phyloP scores from a whole-genome alignment of 1,140 invertebrate genomes.

The Triops longicaudatus region DNA sequence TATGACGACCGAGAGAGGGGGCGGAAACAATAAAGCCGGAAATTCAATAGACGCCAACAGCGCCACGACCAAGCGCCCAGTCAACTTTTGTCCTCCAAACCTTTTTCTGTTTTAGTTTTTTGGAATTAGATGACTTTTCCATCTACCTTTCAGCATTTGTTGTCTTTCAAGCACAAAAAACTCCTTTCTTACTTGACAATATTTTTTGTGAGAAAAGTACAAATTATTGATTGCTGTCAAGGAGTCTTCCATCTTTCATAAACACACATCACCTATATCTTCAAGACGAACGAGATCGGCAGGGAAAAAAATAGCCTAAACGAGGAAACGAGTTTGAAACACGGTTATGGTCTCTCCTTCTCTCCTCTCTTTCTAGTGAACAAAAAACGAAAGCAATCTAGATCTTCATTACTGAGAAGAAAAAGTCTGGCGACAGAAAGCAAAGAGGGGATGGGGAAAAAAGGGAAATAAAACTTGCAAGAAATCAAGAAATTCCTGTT shows the following conservation, averaged over 20 bases:
- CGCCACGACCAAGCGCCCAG: not conserved
- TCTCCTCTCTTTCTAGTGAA: not conserved
- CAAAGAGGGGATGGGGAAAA: not conserved
- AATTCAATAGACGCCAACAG: conserved; percentile 1
- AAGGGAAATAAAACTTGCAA: not conserved
- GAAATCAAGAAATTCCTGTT: not conserved
- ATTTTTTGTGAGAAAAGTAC: not conserved
- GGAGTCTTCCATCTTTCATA: not conserved
- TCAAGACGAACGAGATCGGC: not conserved
- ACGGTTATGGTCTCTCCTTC: not conserved
- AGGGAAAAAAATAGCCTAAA: not conserved
- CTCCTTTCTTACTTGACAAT: not conserved
- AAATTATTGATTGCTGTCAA: conserved; percentile 5
- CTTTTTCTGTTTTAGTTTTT: not conserved
- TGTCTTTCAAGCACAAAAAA: too few relatives aligned
- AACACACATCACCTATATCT: not conserved
- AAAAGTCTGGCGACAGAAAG: not conserved
- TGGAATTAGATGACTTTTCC: not conserved
- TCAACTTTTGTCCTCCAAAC: not conserved
- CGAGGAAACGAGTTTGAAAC: too few relatives aligned
- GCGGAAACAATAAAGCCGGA: not conserved
- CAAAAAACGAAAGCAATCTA: conserved; percentile 5
- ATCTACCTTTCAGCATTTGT: not conserved
- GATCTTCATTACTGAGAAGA: not conserved
- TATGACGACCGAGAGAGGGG: not conserved